These are phyloP conservation scores for Melanaphis sacchari DNA, from an alignment of 1,140 invertebrate species.

Conservation along the genomic window DNA sequence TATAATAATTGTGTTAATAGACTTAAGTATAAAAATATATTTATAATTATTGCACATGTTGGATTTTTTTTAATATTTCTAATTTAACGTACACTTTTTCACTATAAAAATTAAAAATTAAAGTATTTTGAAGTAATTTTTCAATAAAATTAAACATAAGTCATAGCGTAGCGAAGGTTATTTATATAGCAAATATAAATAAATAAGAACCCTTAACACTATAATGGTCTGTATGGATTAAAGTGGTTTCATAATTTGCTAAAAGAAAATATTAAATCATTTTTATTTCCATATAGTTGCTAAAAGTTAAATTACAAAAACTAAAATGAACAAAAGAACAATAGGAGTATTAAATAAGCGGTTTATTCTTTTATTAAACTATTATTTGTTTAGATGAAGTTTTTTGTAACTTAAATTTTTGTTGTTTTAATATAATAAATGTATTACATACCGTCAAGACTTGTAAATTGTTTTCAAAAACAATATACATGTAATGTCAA, in stretches of 20 bases:
- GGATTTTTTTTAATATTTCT: background rate
- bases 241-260: background rate
- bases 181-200: background rate
- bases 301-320: background rate
- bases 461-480: background rate
- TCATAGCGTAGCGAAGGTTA: background rate
- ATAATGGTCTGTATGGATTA: conserved; percentile 58
- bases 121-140: background rate
- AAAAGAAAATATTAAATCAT: conserved; percentile 30
- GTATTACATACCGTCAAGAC: background rate
- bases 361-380: background rate
- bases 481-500: background rate
- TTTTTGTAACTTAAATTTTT: background rate
- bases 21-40: background rate
- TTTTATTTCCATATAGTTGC: background rate
- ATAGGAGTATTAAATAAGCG: background rate
- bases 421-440: background rate
- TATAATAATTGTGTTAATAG: background rate
- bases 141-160: conserved; percentile 7
- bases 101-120: background rate
- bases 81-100: background rate
- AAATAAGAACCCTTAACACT: conserved; percentile 72
- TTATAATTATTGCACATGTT: background rate
- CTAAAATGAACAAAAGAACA: conserved; percentile 25
- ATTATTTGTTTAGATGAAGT: conserved; percentile 1